Conservation (phyloP, 2,888 invertebrate species). For the Temnothorax unifasciatus region DNA sequence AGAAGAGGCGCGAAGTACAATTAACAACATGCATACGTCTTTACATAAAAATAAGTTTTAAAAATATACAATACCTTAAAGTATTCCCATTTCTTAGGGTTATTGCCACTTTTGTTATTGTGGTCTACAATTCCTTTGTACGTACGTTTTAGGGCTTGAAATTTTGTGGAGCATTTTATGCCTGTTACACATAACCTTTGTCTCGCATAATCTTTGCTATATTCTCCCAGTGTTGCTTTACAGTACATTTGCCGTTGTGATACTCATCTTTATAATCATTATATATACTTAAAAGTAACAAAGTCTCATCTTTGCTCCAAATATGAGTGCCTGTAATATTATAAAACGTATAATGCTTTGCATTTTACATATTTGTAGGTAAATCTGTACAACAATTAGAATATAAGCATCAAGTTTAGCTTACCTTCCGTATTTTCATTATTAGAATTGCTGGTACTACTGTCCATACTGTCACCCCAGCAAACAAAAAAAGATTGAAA, state of each 20-base stretch:
- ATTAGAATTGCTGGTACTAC: too few species aligned
- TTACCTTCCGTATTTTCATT: too few species aligned
- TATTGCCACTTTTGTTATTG: constrained; percentile 3
- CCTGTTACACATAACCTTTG: background rate
- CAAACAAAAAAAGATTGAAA: too few species aligned
- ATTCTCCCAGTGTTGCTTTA: background rate
- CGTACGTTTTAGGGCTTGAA: background rate
- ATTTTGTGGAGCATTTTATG: background rate
- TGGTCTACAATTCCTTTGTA: background rate
- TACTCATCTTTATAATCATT: background rate
- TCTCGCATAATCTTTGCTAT: constrained; percentile 12
- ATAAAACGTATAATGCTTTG: too few species aligned
- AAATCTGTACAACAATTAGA: too few species aligned
- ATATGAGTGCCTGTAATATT: background rate
- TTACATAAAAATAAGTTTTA: background rate
- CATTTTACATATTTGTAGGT: too few species aligned
- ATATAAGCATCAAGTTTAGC: too few species aligned
- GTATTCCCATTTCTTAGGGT: background rate
- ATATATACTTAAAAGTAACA: background rate
- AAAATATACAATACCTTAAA: constrained; percentile 1
- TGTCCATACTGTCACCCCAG: too few species aligned
- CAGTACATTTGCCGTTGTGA: constrained; percentile 7
- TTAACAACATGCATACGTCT: background rate
- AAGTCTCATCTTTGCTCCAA: background rate
- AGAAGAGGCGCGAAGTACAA: too few species aligned